Base-by-base conservation (phyloP, 2,888 invertebrate species). In the Tetrapedia diversipes region DNA sequence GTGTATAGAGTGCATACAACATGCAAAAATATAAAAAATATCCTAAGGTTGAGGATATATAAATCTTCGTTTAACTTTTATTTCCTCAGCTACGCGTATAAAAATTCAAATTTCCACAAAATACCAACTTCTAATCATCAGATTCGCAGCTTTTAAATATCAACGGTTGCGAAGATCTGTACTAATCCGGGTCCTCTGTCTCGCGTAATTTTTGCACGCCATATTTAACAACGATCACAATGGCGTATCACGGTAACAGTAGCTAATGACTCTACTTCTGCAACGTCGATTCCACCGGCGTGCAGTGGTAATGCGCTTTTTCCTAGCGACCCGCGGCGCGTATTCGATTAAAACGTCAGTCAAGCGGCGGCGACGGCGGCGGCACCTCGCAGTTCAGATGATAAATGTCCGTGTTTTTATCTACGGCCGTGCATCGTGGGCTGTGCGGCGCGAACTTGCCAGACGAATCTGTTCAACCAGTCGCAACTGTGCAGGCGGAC, bases 341-440 rank as follows among this genome's bases (percentile, higher is more conserved):
- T 57, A 68, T 69, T 72, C 72, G 72, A 76, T 80, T 76, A 67
- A 76, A 76, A 72, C 61, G 80, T 76, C 80, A 72, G 59, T 73
- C 72, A 69, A 64, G 37, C 39, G 16, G 16, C 8, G 16, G n/a
- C n/a, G n/a, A n/a, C n/a, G 41, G 37, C 43, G 22, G 29, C 22
- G 74, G 47, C 43, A 39, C 51, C 47, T 29, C 51, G 64, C 47
- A 51, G 67, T 70, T 60, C 49, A 45, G 34, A 72, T 66, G 79
- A 80, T 68, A 79, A 69, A 79, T 70, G 69, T 59, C 32, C 64
- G 37, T 59, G 79, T 77, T 79, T 79, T 80, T 80, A 76, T 72
- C 69, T 47, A 27, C 51, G 14, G n/a, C 19, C 51, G 39, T 32
- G 43, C 4, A 19, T 14, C 29, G 39, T 27, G 14, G 60, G n/a